Conservation (phyloP, 2,888 invertebrate species). For the Plagodis pulveraria region DNA sequence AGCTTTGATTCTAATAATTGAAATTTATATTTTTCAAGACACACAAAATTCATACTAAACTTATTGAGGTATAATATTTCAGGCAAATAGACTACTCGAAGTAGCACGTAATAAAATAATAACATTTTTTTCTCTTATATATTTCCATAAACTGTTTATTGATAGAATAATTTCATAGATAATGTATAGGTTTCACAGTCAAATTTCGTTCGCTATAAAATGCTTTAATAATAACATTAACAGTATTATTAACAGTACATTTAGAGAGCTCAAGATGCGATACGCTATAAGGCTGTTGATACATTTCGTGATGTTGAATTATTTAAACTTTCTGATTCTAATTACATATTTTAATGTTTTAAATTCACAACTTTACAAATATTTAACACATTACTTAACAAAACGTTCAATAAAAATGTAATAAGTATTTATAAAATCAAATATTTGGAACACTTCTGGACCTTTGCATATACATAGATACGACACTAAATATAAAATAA, state of each 20-base stretch:
- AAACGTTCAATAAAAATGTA: conserved; percentile 65
- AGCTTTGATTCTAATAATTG: conserved; percentile 66
- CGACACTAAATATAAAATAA: conserved; percentile 61
- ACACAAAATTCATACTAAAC: conserved; percentile 78
- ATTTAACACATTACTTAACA: conserved; percentile 51
- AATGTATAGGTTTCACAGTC: conserved; percentile 53
- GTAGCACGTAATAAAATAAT: conserved; percentile 69
- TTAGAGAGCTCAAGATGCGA: conserved; percentile 65
- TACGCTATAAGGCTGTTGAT: conserved; percentile 48
- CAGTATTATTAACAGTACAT: conserved; percentile 44
- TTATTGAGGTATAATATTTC: conserved; percentile 81
- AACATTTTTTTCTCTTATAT: conserved; percentile 50
- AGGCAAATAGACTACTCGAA: conserved; percentile 75
- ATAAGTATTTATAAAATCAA: conserved; percentile 70
- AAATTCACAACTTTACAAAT: conserved; percentile 45
- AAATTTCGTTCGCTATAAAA: conserved; percentile 61
- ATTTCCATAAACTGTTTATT: conserved; percentile 55
- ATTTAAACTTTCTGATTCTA: conserved; percentile 38
- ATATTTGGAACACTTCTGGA: conserved; percentile 81
- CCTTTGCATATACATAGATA: conserved; percentile 54
- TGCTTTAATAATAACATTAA: conserved; percentile 52
- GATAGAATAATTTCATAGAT: conserved; percentile 55
- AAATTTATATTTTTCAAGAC: conserved; percentile 78
- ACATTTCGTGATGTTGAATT: conserved; percentile 57
- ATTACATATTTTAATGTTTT: conserved; percentile 42